phyloP scores from a whole-genome alignment of 2,113 vertebrate species.

The Sylvilagus bachmani region DNA sequence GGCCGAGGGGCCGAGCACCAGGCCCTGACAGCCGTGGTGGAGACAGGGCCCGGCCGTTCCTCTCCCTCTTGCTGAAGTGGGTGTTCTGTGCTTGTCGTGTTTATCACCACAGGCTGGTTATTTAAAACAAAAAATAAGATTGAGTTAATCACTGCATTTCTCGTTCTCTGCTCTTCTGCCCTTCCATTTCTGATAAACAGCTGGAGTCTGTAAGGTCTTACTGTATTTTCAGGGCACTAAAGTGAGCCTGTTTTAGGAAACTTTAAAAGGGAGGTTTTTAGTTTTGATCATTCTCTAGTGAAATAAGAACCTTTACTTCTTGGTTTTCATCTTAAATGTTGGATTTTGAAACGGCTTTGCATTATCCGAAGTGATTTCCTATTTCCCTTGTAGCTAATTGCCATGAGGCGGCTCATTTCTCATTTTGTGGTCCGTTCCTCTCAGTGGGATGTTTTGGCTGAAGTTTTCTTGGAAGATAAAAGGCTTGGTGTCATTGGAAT shows the following conservation, averaged over 20 bases:
- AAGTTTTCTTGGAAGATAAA: constrained; percentile 38
- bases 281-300: neutral
- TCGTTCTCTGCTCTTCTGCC: neutral
- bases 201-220: neutral
- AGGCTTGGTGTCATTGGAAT: constrained; percentile 37
- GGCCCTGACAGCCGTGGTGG: neutral
- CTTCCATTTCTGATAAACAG: neutral
- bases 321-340: neutral
- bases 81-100: neutral
- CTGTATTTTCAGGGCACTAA: constrained; percentile 4
- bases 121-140: neutral
- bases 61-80: neutral
- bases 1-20: neutral
- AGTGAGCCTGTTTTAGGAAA: neutral
- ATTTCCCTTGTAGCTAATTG: neutral
- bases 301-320: neutral
- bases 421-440: neutral
- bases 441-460: neutral
- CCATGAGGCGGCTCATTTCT: neutral
- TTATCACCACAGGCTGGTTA: neutral
- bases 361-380: neutral
- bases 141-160: constrained; percentile 20
- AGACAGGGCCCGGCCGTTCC: neutral
- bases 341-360: neutral
- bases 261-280: constrained; percentile 21